Percentiles rank a stretch among this genome's conserved stretches.
Evolutionary conservation across 2,888 invertebrate species (phyloP).

Genomic region (Rhaphigaster nebulosa): DNA sequence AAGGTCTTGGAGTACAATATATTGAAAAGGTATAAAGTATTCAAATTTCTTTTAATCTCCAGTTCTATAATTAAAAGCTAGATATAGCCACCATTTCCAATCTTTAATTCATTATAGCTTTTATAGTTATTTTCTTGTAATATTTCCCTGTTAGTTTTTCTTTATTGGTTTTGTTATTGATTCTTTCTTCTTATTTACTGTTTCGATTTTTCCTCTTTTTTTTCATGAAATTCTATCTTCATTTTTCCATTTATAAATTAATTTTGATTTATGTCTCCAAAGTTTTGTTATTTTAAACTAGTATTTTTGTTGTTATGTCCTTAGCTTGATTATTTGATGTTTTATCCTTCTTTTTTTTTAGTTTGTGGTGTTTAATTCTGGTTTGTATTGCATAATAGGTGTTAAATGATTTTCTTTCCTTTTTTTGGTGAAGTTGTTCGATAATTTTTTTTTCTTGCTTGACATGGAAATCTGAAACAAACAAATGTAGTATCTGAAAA

Average conservation of each 20-base stretch:
- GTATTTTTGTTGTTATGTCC: not conserved
- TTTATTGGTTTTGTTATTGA: not conserved
- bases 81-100: not conserved
- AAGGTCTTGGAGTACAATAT: constrained; percentile 83
- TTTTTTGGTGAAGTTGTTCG: not conserved
- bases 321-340: not conserved
- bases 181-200: not conserved
- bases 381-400: not conserved
- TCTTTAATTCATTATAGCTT: not conserved
- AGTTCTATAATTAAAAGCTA: not conserved
- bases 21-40: constrained; percentile 67
- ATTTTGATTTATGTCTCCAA: not conserved
- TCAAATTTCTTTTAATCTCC: not conserved
- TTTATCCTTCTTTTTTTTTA: not conserved
- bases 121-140: not conserved
- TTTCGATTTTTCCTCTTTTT: not conserved
- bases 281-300: not conserved
- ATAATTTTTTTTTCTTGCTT: constrained; percentile 14
- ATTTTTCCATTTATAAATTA: not conserved
- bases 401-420: not conserved
- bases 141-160: not conserved
- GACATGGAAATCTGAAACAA: not conserved
- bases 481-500: too few relatives aligned
- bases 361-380: not conserved
- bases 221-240: not conserved